Conservation (phyloP, 2,113 vertebrate species). For the Aleadryas rufinucha region DNA sequence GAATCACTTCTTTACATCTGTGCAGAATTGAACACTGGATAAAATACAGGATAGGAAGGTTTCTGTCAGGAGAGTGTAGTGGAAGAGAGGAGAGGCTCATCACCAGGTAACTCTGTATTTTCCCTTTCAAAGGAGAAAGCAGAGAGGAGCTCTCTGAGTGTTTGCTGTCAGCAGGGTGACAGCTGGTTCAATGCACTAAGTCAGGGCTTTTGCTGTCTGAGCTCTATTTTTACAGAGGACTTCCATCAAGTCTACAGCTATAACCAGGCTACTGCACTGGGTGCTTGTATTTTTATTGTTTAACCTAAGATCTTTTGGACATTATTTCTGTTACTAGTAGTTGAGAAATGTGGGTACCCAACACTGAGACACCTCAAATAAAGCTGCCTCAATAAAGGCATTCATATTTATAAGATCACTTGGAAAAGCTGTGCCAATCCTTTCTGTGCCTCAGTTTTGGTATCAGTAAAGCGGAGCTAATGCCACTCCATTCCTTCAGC, state of each 20-base stretch:
- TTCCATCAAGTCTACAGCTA: not conserved
- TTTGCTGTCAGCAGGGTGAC: not conserved
- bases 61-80: not conserved
- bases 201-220: not conserved
- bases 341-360: not conserved
- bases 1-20: not conserved
- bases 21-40: not conserved
- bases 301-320: not conserved
- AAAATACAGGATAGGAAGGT: not conserved
- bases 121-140: not conserved
- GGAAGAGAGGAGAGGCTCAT: not conserved
- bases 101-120: not conserved
- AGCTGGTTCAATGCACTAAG: not conserved
- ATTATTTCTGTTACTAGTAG: not conserved
- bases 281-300: not conserved
- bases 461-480: not conserved
- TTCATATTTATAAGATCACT: not conserved
- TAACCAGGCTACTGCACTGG: not conserved
- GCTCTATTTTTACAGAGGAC: not conserved
- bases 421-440: not conserved
- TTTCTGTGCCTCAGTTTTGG: not conserved
- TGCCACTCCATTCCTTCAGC: not conserved
- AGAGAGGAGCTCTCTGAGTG: not conserved
- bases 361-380: not conserved
- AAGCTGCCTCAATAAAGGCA: not conserved